phyloP scores from a whole-genome alignment of 2,888 invertebrate species.

The Pemphredon lugubris region DNA sequence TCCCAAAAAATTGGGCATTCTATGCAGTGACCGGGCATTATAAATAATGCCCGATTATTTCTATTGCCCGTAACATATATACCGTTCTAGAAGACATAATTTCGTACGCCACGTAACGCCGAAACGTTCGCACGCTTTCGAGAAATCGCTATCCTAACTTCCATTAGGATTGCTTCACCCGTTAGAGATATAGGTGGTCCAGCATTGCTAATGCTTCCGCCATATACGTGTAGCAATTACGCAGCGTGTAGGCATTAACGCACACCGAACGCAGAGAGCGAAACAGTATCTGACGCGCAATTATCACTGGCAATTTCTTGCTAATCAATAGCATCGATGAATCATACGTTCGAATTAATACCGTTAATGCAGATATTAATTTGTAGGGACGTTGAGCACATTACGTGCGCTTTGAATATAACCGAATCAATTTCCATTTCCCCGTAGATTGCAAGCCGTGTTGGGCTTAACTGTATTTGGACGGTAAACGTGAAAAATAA shows the following conservation, averaged over 20 bases:
- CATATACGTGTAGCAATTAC: conserved; percentile 30
- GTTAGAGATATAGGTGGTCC: conserved; percentile 16
- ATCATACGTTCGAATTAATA: conserved; percentile 2
- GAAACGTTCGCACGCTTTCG: conserved; percentile 2
- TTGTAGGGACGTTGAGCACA: too few relatives aligned
- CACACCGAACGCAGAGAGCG: conserved; percentile 20
- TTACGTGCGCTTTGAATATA: too few relatives aligned
- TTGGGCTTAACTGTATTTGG: too few relatives aligned
- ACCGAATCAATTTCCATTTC: too few relatives aligned
- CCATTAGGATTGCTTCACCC: conserved; percentile 20
- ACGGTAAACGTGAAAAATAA: too few relatives aligned
- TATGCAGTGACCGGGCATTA: too few relatives aligned
- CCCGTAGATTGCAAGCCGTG: too few relatives aligned
- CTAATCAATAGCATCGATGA: conserved; percentile 29
- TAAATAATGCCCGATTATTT: too few relatives aligned
- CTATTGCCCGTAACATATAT: too few relatives aligned
- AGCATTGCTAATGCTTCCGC: conserved; percentile 23
- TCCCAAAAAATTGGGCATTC: too few relatives aligned
- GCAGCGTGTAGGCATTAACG: conserved; percentile 22
- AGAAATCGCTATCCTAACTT: conserved; percentile 12
- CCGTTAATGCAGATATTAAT: neutral
- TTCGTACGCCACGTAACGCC: neutral
- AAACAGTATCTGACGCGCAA: conserved; percentile 26
- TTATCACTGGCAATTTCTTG: conserved; percentile 30
- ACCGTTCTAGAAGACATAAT: neutral